A percentile compares a stretch with the other conserved stretches of the same genome.
Conservation (phyloP, 2,797 vertebrate species). For the Emydoidea blandingii region DNA sequence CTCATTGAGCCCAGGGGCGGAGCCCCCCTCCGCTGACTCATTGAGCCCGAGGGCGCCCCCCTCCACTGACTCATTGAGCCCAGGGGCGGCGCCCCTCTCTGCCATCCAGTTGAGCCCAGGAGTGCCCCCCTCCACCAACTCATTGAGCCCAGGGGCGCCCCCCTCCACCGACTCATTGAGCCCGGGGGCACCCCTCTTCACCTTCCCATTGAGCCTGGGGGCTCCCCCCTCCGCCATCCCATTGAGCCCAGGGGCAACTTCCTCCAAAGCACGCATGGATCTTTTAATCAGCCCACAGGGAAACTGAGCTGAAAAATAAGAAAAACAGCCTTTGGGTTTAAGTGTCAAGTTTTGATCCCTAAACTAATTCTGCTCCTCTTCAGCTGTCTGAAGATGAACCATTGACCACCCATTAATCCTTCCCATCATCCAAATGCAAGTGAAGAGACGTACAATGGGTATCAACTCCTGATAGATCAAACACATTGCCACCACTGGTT, state of each 20-base stretch:
- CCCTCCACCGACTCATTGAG: neutral
- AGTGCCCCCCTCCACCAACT: fast-evolving
- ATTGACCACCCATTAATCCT: neutral
- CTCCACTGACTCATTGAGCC: fast-evolving
- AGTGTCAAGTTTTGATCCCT: fast-evolving
- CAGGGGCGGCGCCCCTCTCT: fast-evolving
- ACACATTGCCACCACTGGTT: neutral
- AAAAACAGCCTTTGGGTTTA: neutral
- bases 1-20: fast-evolving
- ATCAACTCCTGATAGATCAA: neutral
- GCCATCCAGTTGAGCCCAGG: fast-evolving
- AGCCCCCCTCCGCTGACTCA: fast-evolving
- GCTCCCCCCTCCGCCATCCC: neutral
- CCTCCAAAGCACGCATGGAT: neutral
- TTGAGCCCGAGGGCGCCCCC: neutral
- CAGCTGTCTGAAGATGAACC: neutral
- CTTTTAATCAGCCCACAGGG: conserved; percentile 57
- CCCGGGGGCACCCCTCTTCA: neutral
- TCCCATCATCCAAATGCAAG: neutral
- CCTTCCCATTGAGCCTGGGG: fast-evolving
- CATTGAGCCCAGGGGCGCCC: neutral
- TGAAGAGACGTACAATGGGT: neutral
- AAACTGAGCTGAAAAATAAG: conserved; percentile 43
- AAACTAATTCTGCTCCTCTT: neutral
- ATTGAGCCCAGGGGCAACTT: fast-evolving